Evolutionary conservation across 1,140 invertebrate genomes (phyloP).

Genomic region (Drosophila truncata): DNA sequence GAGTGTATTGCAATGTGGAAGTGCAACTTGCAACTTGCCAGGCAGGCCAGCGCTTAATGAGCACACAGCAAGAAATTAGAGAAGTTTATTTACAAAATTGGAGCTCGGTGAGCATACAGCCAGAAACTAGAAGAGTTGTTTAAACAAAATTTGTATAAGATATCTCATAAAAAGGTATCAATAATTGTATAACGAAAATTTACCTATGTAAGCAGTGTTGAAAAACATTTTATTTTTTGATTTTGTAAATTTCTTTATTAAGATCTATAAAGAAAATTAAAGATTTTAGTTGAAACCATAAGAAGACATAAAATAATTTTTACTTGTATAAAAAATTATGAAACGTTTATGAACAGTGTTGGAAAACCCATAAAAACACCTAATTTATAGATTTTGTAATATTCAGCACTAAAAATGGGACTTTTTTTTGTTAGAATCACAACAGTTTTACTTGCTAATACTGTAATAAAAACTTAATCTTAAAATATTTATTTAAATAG

Average conservation of each 20-base stretch:
- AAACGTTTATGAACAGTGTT: background rate
- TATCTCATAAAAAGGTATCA: too few species aligned
- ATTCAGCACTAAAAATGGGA: background rate
- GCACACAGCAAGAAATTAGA: slow-evolving; percentile 15
- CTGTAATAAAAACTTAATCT: too few species aligned
- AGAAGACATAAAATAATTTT: background rate
- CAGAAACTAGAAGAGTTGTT: too few species aligned
- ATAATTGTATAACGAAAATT: too few species aligned
- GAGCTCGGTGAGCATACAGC: too few species aligned
- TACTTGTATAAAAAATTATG: background rate
- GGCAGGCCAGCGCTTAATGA: slow-evolving; percentile 60
- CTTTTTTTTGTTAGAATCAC: too few species aligned
- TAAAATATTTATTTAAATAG: background rate
- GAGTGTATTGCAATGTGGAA: slow-evolving; percentile 26
- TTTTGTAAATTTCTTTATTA: background rate
- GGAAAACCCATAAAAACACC: background rate
- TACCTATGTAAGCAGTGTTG: too few species aligned
- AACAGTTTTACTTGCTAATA: too few species aligned
- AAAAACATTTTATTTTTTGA: too few species aligned
- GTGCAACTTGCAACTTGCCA: slow-evolving; percentile 50
- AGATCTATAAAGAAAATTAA: background rate
- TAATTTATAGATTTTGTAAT: background rate
- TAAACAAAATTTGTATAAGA: too few species aligned
- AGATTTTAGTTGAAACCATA: background rate
- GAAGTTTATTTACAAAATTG: background rate